Percentiles rank a stretch among this genome's conserved stretches.
These are phyloP conservation scores for Strigamia maritima DNA, from an alignment of 2,888 invertebrate genomes.

Conservation along the genomic window DNA sequence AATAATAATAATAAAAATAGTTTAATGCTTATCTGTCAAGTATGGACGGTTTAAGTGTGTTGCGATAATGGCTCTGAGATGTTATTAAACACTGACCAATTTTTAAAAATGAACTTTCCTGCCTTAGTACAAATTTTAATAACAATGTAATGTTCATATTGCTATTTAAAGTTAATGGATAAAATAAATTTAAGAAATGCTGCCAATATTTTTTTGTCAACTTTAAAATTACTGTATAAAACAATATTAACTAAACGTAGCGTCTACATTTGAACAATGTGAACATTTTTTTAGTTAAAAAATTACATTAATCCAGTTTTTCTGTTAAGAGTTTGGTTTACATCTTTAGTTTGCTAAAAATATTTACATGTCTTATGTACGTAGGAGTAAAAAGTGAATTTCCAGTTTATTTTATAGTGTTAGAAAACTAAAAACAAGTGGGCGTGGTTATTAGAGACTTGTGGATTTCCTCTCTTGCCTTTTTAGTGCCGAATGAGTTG, in stretches of 20 bases:
- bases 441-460: not conserved
- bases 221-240: not conserved
- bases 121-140: slow-evolving; percentile 32
- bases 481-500: slow-evolving; percentile 8
- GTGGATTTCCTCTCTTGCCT: slow-evolving; percentile 1
- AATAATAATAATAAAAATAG: too few relatives aligned
- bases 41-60: not conserved
- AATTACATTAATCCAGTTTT: not conserved
- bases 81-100: slow-evolving; percentile 7
- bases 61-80: not conserved
- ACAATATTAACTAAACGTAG: not conserved
- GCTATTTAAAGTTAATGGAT: not conserved
- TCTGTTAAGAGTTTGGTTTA: not conserved
- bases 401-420: not conserved
- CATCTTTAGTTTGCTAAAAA: slow-evolving; percentile 34
- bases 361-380: slow-evolving; percentile 19
- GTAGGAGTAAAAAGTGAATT: not conserved
- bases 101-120: slow-evolving; percentile 11
- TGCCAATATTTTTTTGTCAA: slow-evolving; percentile 31
- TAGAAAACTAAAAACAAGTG: not conserved
- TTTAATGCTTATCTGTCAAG: not conserved
- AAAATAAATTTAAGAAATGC: not conserved
- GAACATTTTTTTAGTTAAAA: too few relatives aligned
- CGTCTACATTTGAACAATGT: not conserved
- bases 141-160: not conserved